Percentiles rank a stretch among this genome's conserved stretches.
These are phyloP conservation scores for Trissolcus japonicus DNA, from an alignment of 2,888 invertebrate species.

Conservation along the genomic window DNA sequence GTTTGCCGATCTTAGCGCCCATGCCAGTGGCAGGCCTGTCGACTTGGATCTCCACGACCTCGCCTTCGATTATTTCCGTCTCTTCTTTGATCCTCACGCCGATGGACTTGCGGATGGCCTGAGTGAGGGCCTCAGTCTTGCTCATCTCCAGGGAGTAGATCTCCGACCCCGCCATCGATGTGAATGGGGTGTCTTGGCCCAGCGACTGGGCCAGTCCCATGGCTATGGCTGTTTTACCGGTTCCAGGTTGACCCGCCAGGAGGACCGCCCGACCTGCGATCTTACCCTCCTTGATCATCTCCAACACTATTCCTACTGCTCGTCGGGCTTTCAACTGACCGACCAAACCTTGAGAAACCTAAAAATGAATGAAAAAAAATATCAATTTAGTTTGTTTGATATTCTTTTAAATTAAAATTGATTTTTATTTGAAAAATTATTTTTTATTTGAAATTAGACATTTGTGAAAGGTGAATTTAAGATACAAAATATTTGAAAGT, in stretches of 20 bases:
- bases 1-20: slow-evolving; percentile 91
- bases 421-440: neutral
- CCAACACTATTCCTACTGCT: slow-evolving; percentile 95
- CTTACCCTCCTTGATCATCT: slow-evolving; percentile 99
- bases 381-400: too few species aligned
- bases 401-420: too few species aligned
- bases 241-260: slow-evolving; percentile 97
- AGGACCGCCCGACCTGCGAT: slow-evolving; percentile 97
- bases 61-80: slow-evolving; percentile 98
- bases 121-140: slow-evolving; percentile 98
- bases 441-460: neutral
- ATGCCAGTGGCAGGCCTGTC: slow-evolving; percentile 95
- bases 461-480: neutral
- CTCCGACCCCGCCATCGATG: slow-evolving; percentile 98
- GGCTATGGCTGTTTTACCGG: slow-evolving; percentile 98
- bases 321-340: slow-evolving; percentile 94
- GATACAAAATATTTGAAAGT: neutral
- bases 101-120: slow-evolving; percentile 97
- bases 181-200: slow-evolving; percentile 97
- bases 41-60: slow-evolving; percentile 98
- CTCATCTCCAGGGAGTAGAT: slow-evolving; percentile 99
- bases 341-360: slow-evolving; percentile 97
- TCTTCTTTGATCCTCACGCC: slow-evolving; percentile 98
- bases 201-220: slow-evolving; percentile 96
- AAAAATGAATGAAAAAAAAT: neutral